Conservation (phyloP, 2,113 vertebrate genomes). For the Edolisoma coerulescens region DNA sequence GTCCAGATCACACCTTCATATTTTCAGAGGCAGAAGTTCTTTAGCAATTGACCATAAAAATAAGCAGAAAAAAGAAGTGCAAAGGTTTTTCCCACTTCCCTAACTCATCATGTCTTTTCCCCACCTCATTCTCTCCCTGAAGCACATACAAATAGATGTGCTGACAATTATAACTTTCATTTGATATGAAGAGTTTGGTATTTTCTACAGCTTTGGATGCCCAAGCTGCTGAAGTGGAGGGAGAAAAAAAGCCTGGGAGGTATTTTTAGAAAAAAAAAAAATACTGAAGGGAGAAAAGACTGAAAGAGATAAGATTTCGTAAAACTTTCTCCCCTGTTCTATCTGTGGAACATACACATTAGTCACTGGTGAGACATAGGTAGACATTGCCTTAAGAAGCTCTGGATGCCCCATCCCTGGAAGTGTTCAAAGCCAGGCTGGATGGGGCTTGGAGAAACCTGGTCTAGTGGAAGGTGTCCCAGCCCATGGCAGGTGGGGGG, state of each 20-base stretch:
- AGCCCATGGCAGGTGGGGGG: accelerated
- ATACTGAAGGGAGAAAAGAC: not conserved
- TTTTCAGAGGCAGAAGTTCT: not conserved
- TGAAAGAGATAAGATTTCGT: not conserved
- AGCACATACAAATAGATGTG: not conserved
- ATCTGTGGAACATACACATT: not conserved
- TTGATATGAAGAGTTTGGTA: not conserved
- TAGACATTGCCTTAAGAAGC: accelerated
- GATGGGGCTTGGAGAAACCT: not conserved
- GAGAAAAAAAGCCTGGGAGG: not conserved
- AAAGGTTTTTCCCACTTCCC: not conserved
- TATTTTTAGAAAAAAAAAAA: not conserved
- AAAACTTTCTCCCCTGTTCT: not conserved
- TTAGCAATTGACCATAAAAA: not conserved
- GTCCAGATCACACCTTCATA: not conserved
- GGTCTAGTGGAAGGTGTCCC: too few species aligned
- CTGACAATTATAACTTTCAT: not conserved
- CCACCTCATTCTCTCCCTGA: not conserved
- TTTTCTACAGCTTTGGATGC: not conserved
- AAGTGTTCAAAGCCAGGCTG: accelerated
- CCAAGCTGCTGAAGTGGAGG: not conserved
- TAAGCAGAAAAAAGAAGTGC: not conserved
- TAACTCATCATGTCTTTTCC: not conserved
- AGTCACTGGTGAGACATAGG: not conserved
- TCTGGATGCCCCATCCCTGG: not conserved